Evolutionary conservation across 2,797 vertebrate genomes (phyloP).

Genomic region (Macropodus opercularis): DNA sequence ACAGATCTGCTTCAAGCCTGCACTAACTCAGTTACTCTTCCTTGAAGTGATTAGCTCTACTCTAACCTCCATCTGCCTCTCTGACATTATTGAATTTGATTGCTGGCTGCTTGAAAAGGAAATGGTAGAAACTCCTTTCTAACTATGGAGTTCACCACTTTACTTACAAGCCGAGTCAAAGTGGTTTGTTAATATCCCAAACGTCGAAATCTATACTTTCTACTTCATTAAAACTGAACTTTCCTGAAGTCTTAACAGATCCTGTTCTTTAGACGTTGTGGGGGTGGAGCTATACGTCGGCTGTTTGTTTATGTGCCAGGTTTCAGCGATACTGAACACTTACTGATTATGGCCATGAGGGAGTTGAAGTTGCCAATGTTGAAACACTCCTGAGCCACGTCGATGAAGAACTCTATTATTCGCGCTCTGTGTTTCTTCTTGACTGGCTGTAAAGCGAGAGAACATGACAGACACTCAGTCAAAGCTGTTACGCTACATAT

Average conservation of each 20-base stretch:
- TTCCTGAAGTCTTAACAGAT: too few relatives aligned
- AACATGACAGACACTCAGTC: constrained; percentile 10
- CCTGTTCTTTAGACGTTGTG: background rate
- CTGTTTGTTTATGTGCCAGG: background rate
- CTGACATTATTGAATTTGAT: constrained; percentile 13
- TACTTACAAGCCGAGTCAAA: background rate
- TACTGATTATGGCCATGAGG: constrained; percentile 96
- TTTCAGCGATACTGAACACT: constrained; percentile 64
- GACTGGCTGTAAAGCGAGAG: constrained; percentile 81
- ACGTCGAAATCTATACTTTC: too few relatives aligned
- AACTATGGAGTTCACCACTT: background rate
- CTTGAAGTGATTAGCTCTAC: constrained; percentile 16
- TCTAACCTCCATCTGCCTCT: constrained; percentile 28
- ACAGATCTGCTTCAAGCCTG: constrained; percentile 15
- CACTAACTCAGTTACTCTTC: constrained; percentile 22
- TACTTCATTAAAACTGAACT: background rate
- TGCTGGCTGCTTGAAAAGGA: constrained; percentile 2
- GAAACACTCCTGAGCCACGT: constrained; percentile 94
- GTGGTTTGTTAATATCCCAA: background rate
- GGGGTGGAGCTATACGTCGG: background rate
- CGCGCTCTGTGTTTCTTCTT: constrained; percentile 95
- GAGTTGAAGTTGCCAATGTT: constrained; percentile 98
- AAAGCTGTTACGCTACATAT: background rate
- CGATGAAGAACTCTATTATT: constrained; percentile 95
- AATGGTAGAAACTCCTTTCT: background rate